A percentile compares a stretch with the other conserved stretches of the same genome.
Evolutionary conservation across 2,888 invertebrate species (phyloP).

Genomic region (Rhingia rostrata): DNA sequence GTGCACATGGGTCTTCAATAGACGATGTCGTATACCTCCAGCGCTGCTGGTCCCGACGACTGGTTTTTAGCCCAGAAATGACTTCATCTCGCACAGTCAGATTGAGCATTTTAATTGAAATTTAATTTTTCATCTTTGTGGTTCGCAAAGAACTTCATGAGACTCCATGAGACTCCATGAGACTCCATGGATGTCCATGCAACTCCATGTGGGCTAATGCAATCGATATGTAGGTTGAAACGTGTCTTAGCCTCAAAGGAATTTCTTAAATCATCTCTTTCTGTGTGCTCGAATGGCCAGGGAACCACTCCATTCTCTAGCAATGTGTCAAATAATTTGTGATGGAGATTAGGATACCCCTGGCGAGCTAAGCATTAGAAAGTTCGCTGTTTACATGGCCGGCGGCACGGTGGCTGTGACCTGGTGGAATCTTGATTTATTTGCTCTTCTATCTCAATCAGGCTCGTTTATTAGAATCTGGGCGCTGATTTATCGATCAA

Average conservation of each 20-base stretch:
- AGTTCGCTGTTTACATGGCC: conserved; percentile 32
- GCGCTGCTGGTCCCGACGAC: background rate
- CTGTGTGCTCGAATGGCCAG: background rate
- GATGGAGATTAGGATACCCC: conserved; percentile 42
- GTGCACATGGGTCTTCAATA: too few species aligned
- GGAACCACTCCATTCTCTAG: background rate
- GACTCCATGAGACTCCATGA: conserved; percentile 27
- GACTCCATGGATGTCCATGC: conserved; percentile 6
- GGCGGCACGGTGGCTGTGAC: background rate
- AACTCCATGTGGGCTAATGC: conserved; percentile 61
- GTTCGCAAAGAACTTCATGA: background rate
- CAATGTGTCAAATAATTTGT: conserved; percentile 56
- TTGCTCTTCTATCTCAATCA: conserved; percentile 1
- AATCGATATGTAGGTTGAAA: conserved; percentile 71
- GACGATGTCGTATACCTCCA: too few species aligned
- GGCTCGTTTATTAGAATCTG: conserved; percentile 1
- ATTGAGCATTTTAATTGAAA: conserved; percentile 67
- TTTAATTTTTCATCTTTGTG: conserved; percentile 63
- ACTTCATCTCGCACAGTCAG: conserved; percentile 31
- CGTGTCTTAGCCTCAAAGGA: conserved; percentile 51
- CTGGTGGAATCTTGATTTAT: conserved; percentile 40
- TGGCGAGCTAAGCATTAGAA: conserved; percentile 37
- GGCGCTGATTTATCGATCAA: conserved; percentile 33
- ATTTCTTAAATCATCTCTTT: conserved; percentile 40
- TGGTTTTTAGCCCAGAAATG: conserved; percentile 36